Percentiles rank a stretch among this genome's conserved stretches.
These are phyloP conservation scores for Pygocentrus nattereri DNA, from an alignment of 2,797 vertebrate genomes.

Conservation along the genomic window DNA sequence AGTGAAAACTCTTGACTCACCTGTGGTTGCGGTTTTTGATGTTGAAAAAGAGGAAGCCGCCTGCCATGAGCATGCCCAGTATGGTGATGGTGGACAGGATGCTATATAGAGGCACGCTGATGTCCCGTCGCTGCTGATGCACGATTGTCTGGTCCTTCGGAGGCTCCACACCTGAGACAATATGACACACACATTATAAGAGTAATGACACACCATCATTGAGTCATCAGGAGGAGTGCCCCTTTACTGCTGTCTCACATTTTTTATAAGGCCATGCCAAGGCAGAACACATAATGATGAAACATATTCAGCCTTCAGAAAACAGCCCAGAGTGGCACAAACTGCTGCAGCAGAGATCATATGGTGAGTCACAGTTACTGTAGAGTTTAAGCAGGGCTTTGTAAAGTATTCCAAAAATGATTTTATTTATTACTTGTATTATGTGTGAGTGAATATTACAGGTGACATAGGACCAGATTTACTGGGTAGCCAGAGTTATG, in stretches of 20 bases:
- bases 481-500: constrained; percentile 15
- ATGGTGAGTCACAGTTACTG: background rate
- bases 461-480: background rate
- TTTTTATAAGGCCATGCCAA: constrained; percentile 38
- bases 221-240: background rate
- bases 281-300: constrained; percentile 7
- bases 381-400: background rate
- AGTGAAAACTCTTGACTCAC: constrained; percentile 76
- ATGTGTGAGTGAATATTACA: background rate
- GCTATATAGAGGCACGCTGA: constrained; percentile 96
- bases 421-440: too few relatives aligned
- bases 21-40: constrained; percentile 99
- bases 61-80: constrained; percentile 99
- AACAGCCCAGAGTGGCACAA: background rate
- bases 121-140: constrained; percentile 92
- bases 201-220: background rate
- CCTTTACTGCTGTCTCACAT: constrained; percentile 9
- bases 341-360: background rate
- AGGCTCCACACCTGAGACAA: constrained; percentile 87
- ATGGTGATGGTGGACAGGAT: constrained; percentile 97
- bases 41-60: constrained; percentile 97
- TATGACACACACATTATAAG: background rate
- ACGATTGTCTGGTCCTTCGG: constrained; percentile 97
- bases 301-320: constrained; percentile 15
- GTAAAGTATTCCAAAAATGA: background rate